phyloP scores from a whole-genome alignment of 2,888 invertebrate species.

The Amblyjoppa proteus region DNA sequence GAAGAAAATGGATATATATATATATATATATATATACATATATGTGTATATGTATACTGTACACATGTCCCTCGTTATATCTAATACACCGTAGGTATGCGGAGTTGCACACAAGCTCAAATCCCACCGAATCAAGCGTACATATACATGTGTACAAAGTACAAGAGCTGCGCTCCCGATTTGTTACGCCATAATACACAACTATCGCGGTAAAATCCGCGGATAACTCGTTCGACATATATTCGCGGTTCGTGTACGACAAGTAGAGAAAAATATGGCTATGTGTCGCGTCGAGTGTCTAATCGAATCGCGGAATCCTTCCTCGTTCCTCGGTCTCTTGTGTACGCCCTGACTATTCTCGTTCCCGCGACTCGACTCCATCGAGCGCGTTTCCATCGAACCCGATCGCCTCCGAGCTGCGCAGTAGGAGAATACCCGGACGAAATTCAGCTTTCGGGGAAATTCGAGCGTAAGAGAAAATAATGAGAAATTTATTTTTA shows the following conservation, averaged over 20 bases:
- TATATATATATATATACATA: not conserved
- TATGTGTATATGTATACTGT: not conserved
- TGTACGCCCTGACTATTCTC: constrained; percentile 25
- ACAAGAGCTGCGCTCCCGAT: constrained; percentile 28
- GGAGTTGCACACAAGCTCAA: not conserved
- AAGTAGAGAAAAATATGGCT: not conserved
- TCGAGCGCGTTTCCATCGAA: constrained; percentile 21
- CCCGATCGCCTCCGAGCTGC: not conserved
- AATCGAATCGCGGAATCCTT: constrained; percentile 65
- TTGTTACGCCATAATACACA: constrained; percentile 45
- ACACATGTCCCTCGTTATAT: constrained; percentile 27
- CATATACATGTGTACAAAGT: constrained; percentile 21
- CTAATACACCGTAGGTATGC: not conserved
- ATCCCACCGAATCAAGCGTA: not conserved
- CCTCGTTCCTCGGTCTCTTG: constrained; percentile 49
- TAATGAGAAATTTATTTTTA: not conserved
- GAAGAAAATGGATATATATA: not conserved
- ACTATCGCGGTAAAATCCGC: constrained; percentile 15
- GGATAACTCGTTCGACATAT: constrained; percentile 15
- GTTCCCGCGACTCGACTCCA: not conserved
- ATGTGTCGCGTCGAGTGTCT: constrained; percentile 45
- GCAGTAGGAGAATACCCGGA: not conserved
- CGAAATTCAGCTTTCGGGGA: not conserved
- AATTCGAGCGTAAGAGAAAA: not conserved
- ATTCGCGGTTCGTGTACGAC: constrained; percentile 5